Conservation (phyloP, 2,888 invertebrate species). For the Capitulum mitella region DNA sequence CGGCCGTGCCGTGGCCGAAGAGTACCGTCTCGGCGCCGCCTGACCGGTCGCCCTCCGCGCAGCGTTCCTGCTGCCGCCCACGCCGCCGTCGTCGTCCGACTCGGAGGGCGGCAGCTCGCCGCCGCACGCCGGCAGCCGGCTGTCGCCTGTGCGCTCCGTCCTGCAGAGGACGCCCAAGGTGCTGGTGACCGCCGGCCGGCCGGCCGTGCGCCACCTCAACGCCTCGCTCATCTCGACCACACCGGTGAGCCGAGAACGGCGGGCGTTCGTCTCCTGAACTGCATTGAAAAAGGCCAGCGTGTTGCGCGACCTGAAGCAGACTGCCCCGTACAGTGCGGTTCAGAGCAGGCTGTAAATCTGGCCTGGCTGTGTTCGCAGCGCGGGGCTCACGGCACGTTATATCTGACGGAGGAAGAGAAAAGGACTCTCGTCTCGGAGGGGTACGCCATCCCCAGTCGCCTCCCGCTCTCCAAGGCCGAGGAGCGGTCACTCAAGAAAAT, state of each 20-base stretch:
- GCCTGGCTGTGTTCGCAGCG: too few relatives aligned
- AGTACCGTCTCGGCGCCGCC: too few relatives aligned
- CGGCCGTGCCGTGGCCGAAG: too few relatives aligned
- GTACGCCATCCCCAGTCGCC: conserved; percentile 88
- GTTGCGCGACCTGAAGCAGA: too few relatives aligned
- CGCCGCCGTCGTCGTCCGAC: conserved; percentile 15
- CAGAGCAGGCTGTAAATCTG: too few relatives aligned
- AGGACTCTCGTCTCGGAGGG: conserved; percentile 92
- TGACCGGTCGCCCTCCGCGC: not conserved
- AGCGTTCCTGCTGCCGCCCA: not conserved
- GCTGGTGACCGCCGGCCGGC: not conserved
- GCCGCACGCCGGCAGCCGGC: not conserved
- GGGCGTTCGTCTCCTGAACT: too few relatives aligned
- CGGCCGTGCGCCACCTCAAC: not conserved
- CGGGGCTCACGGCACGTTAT: not conserved
- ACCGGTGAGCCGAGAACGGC: not conserved
- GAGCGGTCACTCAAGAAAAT: conserved; percentile 98
- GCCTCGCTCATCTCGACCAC: not conserved
- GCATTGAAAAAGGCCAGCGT: too few relatives aligned
- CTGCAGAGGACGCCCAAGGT: not conserved
- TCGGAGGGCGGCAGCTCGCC: not conserved
- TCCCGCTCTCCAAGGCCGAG: conserved; percentile 93
- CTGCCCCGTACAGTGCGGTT: too few relatives aligned
- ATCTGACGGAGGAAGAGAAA: conserved; percentile 91
- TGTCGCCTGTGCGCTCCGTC: not conserved